phyloP scores from a whole-genome alignment of 2,888 invertebrate species.

The Andrena praecox region DNA sequence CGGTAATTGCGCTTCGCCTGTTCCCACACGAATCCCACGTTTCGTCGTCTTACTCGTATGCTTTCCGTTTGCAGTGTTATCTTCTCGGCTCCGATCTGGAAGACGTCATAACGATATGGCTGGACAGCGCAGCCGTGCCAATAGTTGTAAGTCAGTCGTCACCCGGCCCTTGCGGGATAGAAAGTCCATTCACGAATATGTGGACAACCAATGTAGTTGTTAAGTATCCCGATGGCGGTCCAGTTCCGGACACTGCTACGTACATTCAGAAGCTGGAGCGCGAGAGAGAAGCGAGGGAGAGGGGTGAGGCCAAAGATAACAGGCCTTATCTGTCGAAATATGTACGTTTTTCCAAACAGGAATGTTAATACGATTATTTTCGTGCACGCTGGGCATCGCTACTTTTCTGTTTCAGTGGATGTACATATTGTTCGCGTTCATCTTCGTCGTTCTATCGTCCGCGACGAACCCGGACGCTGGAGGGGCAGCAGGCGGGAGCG shows the following conservation, averaged over 20 bases:
- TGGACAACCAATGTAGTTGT: constrained; percentile 91
- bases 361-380: constrained; percentile 11
- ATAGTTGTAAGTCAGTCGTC: constrained; percentile 89
- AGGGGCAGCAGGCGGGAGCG: constrained; percentile 72
- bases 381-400: constrained; percentile 29
- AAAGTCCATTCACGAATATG: constrained; percentile 86
- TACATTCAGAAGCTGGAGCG: constrained; percentile 97
- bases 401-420: constrained; percentile 94
- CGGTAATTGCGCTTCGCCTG: constrained; percentile 85
- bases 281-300: constrained; percentile 95
- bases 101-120: constrained; percentile 92
- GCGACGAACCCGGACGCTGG: constrained; percentile 92
- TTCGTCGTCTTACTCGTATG: not conserved
- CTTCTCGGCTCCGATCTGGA: constrained; percentile 91
- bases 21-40: not conserved
- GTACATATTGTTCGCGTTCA: constrained; percentile 97
- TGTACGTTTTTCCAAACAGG: constrained; percentile 87
- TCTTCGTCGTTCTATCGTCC: constrained; percentile 95
- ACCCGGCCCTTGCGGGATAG: constrained; percentile 83
- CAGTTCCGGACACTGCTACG: constrained; percentile 97
- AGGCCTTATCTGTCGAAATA: constrained; percentile 99
- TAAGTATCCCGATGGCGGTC: constrained; percentile 92
- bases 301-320: constrained; percentile 96
- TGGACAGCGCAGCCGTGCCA: constrained; percentile 92
- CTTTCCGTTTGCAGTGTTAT: constrained; percentile 87